A percentile compares a stretch with the other conserved stretches of the same genome.
phyloP scores from a whole-genome alignment of 2,797 vertebrate species.

The Sternotherus odoratus region DNA sequence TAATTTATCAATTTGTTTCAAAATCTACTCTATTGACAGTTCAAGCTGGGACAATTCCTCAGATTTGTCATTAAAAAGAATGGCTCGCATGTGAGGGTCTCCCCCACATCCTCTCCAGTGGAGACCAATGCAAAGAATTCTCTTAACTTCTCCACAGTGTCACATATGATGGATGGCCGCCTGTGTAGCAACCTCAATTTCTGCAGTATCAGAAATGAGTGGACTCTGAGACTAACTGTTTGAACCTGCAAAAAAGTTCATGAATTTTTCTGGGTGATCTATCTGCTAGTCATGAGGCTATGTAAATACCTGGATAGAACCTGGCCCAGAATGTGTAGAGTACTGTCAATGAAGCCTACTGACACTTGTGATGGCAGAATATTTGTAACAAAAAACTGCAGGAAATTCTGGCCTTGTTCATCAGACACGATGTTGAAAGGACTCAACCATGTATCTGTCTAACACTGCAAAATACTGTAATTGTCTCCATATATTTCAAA shows the following conservation, averaged over 20 bases:
- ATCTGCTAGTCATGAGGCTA: background rate
- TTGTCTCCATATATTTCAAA: background rate
- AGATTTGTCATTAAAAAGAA: background rate
- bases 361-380: background rate
- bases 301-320: background rate
- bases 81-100: background rate
- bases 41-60: background rate
- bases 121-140: background rate
- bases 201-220: background rate
- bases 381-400: conserved; percentile 24
- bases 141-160: background rate
- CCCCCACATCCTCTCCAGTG: background rate
- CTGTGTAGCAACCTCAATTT: background rate
- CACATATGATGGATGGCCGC: background rate
- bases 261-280: background rate
- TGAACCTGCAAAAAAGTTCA: background rate
- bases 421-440: conserved; percentile 24
- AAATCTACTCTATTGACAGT: background rate
- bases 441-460: background rate
- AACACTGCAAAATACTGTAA: background rate
- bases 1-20: background rate
- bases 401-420: conserved; percentile 21
- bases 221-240: background rate
- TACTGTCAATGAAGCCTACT: background rate
- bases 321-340: background rate